Percentiles rank a stretch among this genome's conserved stretches.
These are phyloP conservation scores for Lycophotia porphyrea DNA, from an alignment of 2,888 invertebrate species.

Conservation along the genomic window DNA sequence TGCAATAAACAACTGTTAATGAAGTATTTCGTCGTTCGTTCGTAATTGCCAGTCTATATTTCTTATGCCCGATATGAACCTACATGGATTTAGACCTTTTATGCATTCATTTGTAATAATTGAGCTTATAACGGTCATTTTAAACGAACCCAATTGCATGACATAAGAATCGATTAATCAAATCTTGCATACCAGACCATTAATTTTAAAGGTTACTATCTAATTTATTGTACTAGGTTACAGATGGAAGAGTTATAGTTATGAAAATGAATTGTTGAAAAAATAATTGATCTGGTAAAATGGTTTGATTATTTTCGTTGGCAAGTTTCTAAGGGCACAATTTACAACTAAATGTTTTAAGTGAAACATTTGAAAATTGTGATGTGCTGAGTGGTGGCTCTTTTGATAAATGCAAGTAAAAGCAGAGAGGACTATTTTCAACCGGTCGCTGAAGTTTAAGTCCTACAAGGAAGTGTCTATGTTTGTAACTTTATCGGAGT, in stretches of 20 bases:
- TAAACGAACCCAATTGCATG: slow-evolving; percentile 20
- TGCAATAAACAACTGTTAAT: slow-evolving; percentile 66
- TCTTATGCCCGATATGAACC: slow-evolving; percentile 48
- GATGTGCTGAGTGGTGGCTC: slow-evolving; percentile 75
- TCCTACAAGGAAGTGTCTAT: slow-evolving; percentile 19
- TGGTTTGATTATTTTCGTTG: slow-evolving; percentile 63
- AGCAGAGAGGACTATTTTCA: slow-evolving; percentile 46
- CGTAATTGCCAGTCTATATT: slow-evolving; percentile 70
- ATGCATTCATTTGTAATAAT: slow-evolving; percentile 22
- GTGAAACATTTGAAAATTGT: slow-evolving; percentile 78
- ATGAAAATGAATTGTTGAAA: slow-evolving; percentile 23
- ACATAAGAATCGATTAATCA: slow-evolving; percentile 58
- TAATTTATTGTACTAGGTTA: slow-evolving; percentile 56
- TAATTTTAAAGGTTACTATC: slow-evolving; percentile 33
- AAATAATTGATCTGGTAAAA: slow-evolving; percentile 58
- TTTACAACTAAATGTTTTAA: slow-evolving; percentile 74
- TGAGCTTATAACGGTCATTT: slow-evolving; percentile 21
- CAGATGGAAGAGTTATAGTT: slow-evolving; percentile 42
- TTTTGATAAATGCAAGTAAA: slow-evolving; percentile 75
- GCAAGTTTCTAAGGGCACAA: slow-evolving; percentile 75
- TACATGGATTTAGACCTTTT: slow-evolving; percentile 21
- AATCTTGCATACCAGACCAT: slow-evolving; percentile 50
- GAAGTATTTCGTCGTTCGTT: slow-evolving; percentile 72
- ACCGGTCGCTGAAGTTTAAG: slow-evolving; percentile 24
- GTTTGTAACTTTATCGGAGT: slow-evolving; percentile 25